Conservation (phyloP, 2,888 invertebrate species). For the Crossocerus cetratus region DNA sequence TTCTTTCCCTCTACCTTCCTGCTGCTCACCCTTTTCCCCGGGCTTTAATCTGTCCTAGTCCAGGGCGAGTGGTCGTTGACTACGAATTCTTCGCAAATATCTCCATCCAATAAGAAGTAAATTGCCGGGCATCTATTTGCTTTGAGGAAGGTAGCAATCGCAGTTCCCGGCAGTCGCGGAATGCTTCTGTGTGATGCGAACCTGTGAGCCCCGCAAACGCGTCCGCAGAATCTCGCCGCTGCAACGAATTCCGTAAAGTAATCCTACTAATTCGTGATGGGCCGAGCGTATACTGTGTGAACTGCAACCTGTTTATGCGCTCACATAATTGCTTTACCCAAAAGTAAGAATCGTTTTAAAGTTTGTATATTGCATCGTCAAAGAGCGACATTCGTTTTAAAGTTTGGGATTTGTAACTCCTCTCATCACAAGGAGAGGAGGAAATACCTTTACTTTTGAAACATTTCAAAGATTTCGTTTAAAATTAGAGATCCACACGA, state of each 20-base stretch:
- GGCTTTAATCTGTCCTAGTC: constrained; percentile 42
- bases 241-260: not conserved
- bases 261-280: constrained; percentile 31
- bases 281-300: not conserved
- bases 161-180: constrained; percentile 37
- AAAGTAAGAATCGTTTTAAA: no score
- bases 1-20: not conserved
- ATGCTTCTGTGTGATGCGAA: constrained; percentile 51
- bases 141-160: constrained; percentile 38
- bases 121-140: constrained; percentile 51
- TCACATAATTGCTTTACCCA: no score
- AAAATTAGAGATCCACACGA: no score
- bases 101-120: constrained; percentile 53
- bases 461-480: no score
- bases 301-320: no score
- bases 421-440: no score
- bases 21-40: not conserved
- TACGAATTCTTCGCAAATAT: constrained; percentile 52
- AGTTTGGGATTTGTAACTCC: no score
- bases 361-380: no score
- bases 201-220: constrained; percentile 30
- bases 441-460: no score
- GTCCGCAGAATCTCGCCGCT: not conserved
- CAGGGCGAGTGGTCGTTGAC: constrained; percentile 33
- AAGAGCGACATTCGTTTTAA: no score